Percentiles rank a stretch among this genome's conserved stretches.
Conservation (phyloP, 2,888 invertebrate genomes). For the Scrobipalpa atriplicella region DNA sequence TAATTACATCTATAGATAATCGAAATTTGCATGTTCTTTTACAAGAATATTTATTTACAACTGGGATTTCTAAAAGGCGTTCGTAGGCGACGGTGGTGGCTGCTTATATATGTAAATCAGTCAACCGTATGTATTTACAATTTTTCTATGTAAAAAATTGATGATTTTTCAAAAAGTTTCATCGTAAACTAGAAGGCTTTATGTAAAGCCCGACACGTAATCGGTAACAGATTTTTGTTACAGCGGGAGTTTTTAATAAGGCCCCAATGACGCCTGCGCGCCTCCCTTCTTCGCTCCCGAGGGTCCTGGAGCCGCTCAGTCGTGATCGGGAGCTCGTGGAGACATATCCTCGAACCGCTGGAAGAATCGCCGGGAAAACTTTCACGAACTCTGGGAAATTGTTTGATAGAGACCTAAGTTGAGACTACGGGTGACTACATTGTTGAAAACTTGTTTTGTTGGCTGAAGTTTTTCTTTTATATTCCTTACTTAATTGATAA, state of each 20-base stretch:
- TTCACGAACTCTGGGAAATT: neutral
- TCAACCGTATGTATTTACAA: too few species aligned
- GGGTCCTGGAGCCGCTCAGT: neutral
- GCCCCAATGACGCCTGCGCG: neutral
- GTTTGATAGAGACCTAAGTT: neutral
- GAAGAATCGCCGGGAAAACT: neutral
- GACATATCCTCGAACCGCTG: neutral
- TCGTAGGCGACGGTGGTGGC: too few species aligned
- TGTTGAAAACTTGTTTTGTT: neutral
- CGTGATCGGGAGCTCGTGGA: neutral
- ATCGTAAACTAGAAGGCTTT: neutral
- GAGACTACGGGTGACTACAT: neutral
- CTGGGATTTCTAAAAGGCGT: too few species aligned
- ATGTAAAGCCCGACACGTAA: conserved; percentile 8
- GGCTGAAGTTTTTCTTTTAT: too few species aligned
- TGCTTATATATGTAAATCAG: too few species aligned
- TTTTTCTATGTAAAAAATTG: too few species aligned
- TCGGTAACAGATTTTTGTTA: conserved; percentile 2
- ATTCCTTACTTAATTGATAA: too few species aligned
- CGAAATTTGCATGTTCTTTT: too few species aligned
- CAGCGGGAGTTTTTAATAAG: neutral
- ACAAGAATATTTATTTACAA: too few species aligned
- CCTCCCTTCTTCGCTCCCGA: neutral
- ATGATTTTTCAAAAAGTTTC: too few species aligned
- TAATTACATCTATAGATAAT: too few species aligned